Base-by-base conservation (phyloP, 2,113 vertebrate genomes). In the Urocitellus parryii region DNA sequence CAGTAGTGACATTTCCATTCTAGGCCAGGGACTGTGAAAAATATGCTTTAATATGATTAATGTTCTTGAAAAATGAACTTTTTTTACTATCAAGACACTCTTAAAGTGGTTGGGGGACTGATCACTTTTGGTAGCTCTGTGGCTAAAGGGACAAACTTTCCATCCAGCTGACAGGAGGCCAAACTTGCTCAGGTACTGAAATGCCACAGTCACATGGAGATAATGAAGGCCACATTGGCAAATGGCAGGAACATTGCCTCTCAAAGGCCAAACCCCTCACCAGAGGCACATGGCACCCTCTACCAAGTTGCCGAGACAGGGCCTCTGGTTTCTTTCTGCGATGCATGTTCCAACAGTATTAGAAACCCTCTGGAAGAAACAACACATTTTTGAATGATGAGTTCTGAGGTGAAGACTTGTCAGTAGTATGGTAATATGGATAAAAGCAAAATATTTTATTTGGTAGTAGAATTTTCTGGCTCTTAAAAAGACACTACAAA, bases 341-440 rank as follows among this genome's bases (percentile, higher is more conserved):
- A 72, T 39, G 32, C 3, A 0, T 96, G 80, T 96, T 97, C 94
- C 96, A 95, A 84, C 65, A 87, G 79, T 68, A 87, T 97, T 96
- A 95, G 91, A 97, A 88, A 90, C 39, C 67, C n/a, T 91, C 93
- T 97, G 96, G 95, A 98, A 97, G 81, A 86, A 96, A 39, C 74
- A 84, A 67, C 95, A 94, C 93, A 97, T 97, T 97, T 97, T 91
- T 96, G 83, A 97, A 93, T 94, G 95, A 92, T 96, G 97, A 97
- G 51, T 96, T 96, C 94, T 96, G 86, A 91, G 90, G 80, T 88
- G 84, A 97, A 95, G 89, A 94, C 80, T 95, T 95, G 97, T 98
- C 96, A 93, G 89, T 97, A 94, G 89, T 91, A 90, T 93, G 74
- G 91, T 93, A 97, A 95, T 73, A 48, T 88, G 93, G 61, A 95